Base-by-base conservation (phyloP, 2,797 vertebrate genomes). In the Acanthornis magna region DNA sequence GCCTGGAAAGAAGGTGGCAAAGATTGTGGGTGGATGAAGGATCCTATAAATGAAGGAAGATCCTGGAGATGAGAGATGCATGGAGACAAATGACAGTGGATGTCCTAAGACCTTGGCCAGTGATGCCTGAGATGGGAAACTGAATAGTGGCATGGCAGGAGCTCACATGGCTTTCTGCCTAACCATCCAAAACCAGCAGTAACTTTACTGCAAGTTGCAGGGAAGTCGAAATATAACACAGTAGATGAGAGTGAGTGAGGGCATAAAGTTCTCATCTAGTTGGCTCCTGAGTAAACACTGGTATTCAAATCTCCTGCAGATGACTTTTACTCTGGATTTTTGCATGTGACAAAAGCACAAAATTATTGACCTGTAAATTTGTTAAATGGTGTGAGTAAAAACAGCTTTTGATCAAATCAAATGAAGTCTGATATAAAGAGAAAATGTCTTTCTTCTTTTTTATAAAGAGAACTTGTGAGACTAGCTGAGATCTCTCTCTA, bases 211-310 rank as follows among this genome's bases (percentile, higher is more conserved):
- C 16, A 36, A 9, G 4, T 22, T 67, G 17, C 17, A 71, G 16
- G 5, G 18, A 73, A 87, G 9, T 20, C 0, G 0, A 68, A 76
- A 58, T 12, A 27, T 11, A 51, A 26, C 4, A 10, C 1, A 8
- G 13, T 6, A 50, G 3, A 29, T 27, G 30, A 26, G 34, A 71
- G 11, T 4, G 2, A 62, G 10, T 18, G 7, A 62, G 8, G 13
- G 25, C 3, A 1, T 27, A 43, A 40, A 80, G 13, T 8, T 75
- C 18, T 47, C 27, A 34, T 45, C 26, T 54, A 5, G 4, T 11
- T 67, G 50, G 8, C 7, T 76, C 10, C 30, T 67, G 50, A 71
- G 30, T 38, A 71, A 61, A 82, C 11, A 78, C 5, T 9, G 11
- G 36, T 62, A 82, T 65, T 43, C 25, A 32, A 36, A 38, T 29